Conservation (phyloP, 2,113 vertebrate genomes). For the Chloropsis cyanopogon region DNA sequence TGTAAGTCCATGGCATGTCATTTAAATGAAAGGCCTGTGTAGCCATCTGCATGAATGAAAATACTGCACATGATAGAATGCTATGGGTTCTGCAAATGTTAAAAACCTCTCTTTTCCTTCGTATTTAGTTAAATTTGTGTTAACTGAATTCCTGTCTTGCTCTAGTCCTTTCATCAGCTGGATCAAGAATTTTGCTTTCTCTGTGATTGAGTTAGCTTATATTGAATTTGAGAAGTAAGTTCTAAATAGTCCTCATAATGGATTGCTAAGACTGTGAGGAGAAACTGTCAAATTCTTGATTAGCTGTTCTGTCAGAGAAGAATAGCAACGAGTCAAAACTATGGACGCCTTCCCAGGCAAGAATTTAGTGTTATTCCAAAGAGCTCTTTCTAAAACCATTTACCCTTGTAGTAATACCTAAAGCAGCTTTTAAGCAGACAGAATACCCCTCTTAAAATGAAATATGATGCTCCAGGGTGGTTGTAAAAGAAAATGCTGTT, state of each 20-base stretch:
- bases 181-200: constrained; percentile 8
- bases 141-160: constrained; percentile 23
- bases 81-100: background rate
- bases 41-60: background rate
- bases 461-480: constrained; percentile 5
- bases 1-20: background rate
- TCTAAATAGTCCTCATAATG: background rate
- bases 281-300: constrained; percentile 32
- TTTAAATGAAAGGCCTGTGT: background rate
- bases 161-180: background rate
- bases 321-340: constrained; percentile 1
- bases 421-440: constrained; percentile 18
- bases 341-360: background rate
- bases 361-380: background rate
- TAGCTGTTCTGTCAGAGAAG: background rate
- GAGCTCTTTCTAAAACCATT: background rate
- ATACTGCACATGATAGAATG: background rate
- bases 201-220: background rate
- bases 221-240: background rate
- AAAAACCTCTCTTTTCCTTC: background rate
- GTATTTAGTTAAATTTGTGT: background rate
- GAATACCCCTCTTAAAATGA: constrained; percentile 9
- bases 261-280: background rate
- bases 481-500: constrained; percentile 24
- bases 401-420: background rate